These are phyloP conservation scores for Caenorhabditis inopinata DNA, from an alignment of 1,140 invertebrate genomes.

Conservation along the genomic window DNA sequence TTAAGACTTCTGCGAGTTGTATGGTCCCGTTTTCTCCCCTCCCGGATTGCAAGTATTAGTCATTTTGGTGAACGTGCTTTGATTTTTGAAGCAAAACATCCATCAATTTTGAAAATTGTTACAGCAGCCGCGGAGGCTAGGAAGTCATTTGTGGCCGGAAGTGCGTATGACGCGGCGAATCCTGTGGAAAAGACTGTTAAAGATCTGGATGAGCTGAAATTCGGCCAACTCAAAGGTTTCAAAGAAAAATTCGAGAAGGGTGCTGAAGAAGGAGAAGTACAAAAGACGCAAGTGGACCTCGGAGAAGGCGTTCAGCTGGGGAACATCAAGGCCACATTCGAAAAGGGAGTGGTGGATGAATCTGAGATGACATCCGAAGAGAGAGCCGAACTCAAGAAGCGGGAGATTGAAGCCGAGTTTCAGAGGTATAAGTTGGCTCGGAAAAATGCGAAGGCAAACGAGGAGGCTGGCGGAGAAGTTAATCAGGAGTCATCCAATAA, in stretches of 20 bases:
- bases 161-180: constrained; percentile 50
- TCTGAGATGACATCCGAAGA: constrained; percentile 64
- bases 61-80: no score
- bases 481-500: constrained; percentile 30
- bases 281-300: constrained; percentile 58
- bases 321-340: constrained; percentile 60
- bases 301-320: constrained; percentile 60
- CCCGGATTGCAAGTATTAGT: no score
- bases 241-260: constrained; percentile 65
- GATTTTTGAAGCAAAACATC: no score
- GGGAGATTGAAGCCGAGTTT: constrained; percentile 65
- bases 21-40: no score
- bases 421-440: constrained; percentile 64
- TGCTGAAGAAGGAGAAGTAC: constrained; percentile 43
- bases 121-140: constrained; percentile 58
- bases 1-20: no score
- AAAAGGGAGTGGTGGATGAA: constrained; percentile 53
- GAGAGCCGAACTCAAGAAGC: constrained; percentile 62
- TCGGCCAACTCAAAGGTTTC: constrained; percentile 54
- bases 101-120: constrained; percentile 11
- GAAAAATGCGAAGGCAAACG: constrained; percentile 46
- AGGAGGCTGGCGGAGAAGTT: constrained; percentile 13
- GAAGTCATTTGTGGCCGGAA: constrained; percentile 60
- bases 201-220: constrained; percentile 55
- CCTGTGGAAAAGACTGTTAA: constrained; percentile 54